Evolutionary conservation across 2,797 vertebrate species (phyloP), one percentile per base, ranked within the genome.

Genomic region (Sebastes iracundus): DNA sequence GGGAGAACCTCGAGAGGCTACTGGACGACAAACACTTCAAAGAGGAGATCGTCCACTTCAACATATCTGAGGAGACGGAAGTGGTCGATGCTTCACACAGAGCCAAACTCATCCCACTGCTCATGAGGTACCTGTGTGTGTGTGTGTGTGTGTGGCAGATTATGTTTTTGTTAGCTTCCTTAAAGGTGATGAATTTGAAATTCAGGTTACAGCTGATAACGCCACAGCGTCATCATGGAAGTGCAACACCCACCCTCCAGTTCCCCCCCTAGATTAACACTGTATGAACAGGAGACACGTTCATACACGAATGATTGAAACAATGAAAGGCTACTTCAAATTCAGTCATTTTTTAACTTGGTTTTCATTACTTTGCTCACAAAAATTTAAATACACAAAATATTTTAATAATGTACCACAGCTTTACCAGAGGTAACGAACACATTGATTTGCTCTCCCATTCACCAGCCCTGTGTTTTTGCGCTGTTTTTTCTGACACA

Each of bases 31-130:
- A 96, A 93, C 96, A 92, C 90, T 99, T 99, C 92, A 99, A 98
- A 92, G 98, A 99, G 83, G 98, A 99, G 93, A 97, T 99, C 14
- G 96, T 98, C 18, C 97, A 97, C 93, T 99, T 99, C 87, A 98
- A 96, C 91, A 97, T 99, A 81, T 97, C 97, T 9, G 98, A 99
- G 88, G 98, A 99, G 76, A 96, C 95, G 0, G 33, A 95, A 1
- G 94, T 98, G 30, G 96, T 99, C 6, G 96, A 97, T 79, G 79
- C 90, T 20, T 93, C 95, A 2, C 97, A 99, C 94, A 96, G 98
- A 88, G 89, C 90, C 20, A 90, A 89, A 63, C 96, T 99, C 64
- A 96, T 99, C 80, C 97, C 97, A 2, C 75, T 99, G 88, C 96
- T 99, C 18, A 98, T 99, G 97, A 99, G 99, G 99, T 99, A 80